Evolutionary conservation across 2,797 vertebrate species (phyloP), one percentile per base, ranked within the genome.

Genomic region (Falco novaeseelandiae): DNA sequence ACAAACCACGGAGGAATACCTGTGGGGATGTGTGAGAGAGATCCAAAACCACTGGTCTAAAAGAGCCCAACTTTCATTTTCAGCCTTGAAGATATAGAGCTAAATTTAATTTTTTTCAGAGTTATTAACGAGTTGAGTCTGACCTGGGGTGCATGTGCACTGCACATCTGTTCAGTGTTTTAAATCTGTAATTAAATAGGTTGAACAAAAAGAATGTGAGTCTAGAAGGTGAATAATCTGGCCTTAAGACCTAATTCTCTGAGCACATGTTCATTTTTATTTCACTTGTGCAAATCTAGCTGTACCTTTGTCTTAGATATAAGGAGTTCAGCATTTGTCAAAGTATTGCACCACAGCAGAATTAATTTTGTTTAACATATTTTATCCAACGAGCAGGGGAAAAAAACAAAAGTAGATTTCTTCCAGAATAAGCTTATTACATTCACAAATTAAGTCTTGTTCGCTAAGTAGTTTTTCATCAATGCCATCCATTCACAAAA

Each of bases 401-500:
- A 66, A 51, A 17, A n/a, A n/a, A n/a, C n/a, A 72, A 55, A 54
- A 29, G 18, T n/a, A 51, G 36, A 30, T 44, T 80, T 22, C 23
- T 55, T 89, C 34, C 46, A 83, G 59, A 89, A 55, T 74, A 62
- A 85, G 23, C 7, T 70, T 83, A 52, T 26, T 65, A 32, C 26
- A 20, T 81, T 67, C 57, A 83, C 42, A 72, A 74, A 76, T 61
- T 78, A 48, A 32, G 14, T 83, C 54, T 79, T 51, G 67, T 81
- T 87, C 87, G 38, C 61, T 79, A 38, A 69, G 84, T 54, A 94
- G 74, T 26, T 95, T 96, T 95, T 96, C 51, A 88, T 94, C 87
- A 73, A 27, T 74, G 42, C 57, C 92, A 82, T 89, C 87, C 84
- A 62, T 96, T 97, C 93, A 93, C 40, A 89, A 21, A 91, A 81